Evolutionary conservation across 2,113 vertebrate species (phyloP), one percentile per base, ranked within the genome.

Genomic region (Alces alces): DNA sequence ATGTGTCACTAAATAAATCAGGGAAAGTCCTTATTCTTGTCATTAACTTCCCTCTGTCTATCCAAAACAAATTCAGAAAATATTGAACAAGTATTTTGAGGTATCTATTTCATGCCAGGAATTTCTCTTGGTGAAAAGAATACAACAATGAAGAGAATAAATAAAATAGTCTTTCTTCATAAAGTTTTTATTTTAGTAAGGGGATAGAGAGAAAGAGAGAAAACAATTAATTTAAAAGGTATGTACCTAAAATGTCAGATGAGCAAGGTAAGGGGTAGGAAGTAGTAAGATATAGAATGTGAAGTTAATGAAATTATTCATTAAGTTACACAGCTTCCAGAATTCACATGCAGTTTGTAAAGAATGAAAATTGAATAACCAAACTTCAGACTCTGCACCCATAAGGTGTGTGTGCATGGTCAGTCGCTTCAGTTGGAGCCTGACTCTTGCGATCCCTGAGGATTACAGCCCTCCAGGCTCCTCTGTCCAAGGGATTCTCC

Each of bases 251-350:
- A n/a, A 64, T 39, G 30, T 70, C 2, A 64, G 16, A 33, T 50
- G 33, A 93, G 15, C 6, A 52, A 23, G 43, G 3, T 86, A 95
- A 78, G 25, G 39, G 15, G 15, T 25, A 43, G 1, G 12, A 85
- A 73, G 14, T 73, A 14, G 7, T 28, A 55, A 86, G 4, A 9
- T 39, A 55, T 14, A 61, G 5, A 84, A 52, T 28, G 0, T 58
- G 10, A 57, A 76, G 25, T 43, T 84, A 89, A 70, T 64, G 80
- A 70, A n/a, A 73, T 76, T 54, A 50, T 1, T 70, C 19, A 73
- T 89, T 79, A 60, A 82, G 12, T 82, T 86, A 89, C 50, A 78
- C 58, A 84, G 17, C 12, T 84, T 92, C 87, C 47, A 82, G 23
- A 78, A 85, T 57, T 57, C 58, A 39, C 23, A 78, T 39, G 28